Evolutionary conservation across 2,113 vertebrate species (phyloP).

Genomic region (Megaptera novaeangliae): DNA sequence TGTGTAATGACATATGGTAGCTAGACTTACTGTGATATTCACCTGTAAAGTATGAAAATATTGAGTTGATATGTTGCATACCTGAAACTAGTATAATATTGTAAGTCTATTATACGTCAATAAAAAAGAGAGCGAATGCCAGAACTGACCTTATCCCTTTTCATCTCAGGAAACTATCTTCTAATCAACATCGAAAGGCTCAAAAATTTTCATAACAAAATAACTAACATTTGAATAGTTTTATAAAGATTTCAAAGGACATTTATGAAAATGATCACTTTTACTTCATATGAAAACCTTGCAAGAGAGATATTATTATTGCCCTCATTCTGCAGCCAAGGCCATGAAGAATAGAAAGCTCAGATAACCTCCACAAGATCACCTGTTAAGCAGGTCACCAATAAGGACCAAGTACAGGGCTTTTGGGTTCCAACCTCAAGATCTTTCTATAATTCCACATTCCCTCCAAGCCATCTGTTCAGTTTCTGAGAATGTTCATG

Average conservation of each 20-base stretch:
- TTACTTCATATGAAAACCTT: background rate
- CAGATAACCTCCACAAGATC: background rate
- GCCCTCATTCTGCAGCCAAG: background rate
- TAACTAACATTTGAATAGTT: background rate
- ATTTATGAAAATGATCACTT: background rate
- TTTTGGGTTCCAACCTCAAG: background rate
- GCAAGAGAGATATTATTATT: background rate
- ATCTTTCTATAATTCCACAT: background rate
- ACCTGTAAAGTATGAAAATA: background rate
- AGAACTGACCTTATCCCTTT: background rate
- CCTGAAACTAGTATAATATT: background rate
- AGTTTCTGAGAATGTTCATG: background rate
- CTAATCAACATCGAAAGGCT: background rate
- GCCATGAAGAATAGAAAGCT: background rate
- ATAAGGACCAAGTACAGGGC: background rate
- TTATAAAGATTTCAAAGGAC: background rate
- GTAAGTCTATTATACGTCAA: background rate
- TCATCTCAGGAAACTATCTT: background rate
- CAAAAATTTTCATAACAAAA: background rate
- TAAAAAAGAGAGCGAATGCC: background rate
- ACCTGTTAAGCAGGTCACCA: background rate
- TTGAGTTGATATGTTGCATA: background rate
- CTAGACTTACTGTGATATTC: background rate
- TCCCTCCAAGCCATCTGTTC: background rate
- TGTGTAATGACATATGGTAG: background rate